phyloP scores from a whole-genome alignment of 1,140 invertebrate genomes.

The Lethrus apterus region DNA sequence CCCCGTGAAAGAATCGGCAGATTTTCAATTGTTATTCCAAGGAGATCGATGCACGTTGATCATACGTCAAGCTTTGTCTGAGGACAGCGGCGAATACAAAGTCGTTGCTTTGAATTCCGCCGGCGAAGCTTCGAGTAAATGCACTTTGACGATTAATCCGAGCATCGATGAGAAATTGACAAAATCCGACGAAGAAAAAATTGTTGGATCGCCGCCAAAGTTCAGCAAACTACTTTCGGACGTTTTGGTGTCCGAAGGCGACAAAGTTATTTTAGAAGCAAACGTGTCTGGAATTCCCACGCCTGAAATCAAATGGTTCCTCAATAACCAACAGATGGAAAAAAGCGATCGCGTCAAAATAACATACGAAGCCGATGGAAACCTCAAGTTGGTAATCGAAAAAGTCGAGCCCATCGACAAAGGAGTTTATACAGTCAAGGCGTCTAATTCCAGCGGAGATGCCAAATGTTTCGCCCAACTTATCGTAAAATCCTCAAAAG shows the following conservation, averaged over 20 bases:
- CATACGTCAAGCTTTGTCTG: constrained; percentile 64
- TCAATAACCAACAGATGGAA: constrained; percentile 58
- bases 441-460: constrained; percentile 63
- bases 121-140: constrained; percentile 69
- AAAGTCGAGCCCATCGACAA: constrained; percentile 55
- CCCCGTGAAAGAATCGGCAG: constrained; percentile 77
- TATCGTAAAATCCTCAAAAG: constrained; percentile 56
- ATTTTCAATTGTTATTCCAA: constrained; percentile 72
- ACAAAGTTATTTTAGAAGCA: constrained; percentile 65
- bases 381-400: constrained; percentile 51
- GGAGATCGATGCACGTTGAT: constrained; percentile 73
- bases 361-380: constrained; percentile 46
- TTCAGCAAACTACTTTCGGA: constrained; percentile 66
- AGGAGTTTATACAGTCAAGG: constrained; percentile 71
- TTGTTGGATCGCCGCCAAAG: constrained; percentile 49
- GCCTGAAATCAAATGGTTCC: constrained; percentile 64
- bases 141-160: constrained; percentile 50
- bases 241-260: constrained; percentile 57
- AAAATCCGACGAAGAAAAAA: constrained; percentile 33
- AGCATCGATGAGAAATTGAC: constrained; percentile 33
- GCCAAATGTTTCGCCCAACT: constrained; percentile 73
- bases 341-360: constrained; percentile 46
- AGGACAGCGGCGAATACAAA: constrained; percentile 72
- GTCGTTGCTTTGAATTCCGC: constrained; percentile 74
- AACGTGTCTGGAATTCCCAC: constrained; percentile 62